Evolutionary conservation across 2,797 vertebrate species (phyloP).

Genomic region (Oreochromis grahami): DNA sequence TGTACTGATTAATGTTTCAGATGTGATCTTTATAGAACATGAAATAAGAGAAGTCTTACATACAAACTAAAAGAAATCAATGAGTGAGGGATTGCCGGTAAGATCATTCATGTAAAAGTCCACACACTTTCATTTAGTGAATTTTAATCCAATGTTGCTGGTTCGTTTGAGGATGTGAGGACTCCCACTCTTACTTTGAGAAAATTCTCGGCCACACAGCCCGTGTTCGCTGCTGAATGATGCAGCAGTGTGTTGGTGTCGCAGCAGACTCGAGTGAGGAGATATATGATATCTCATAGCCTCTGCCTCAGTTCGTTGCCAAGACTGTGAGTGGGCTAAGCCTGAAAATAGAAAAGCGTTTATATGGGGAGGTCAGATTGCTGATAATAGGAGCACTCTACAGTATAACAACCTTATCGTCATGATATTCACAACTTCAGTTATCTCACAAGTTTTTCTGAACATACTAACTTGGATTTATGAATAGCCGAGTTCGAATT

Average conservation of each 20-base stretch:
- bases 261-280: slow-evolving; percentile 35
- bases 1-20: background rate
- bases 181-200: slow-evolving; percentile 47
- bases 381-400: slow-evolving; percentile 53
- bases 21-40: background rate
- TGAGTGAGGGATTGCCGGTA: background rate
- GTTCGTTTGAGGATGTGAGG: slow-evolving; percentile 42
- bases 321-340: slow-evolving; percentile 63
- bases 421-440: background rate
- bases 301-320: slow-evolving; percentile 39
- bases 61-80: background rate
- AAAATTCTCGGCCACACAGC: slow-evolving; percentile 24
- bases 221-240: slow-evolving; percentile 19
- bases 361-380: slow-evolving; percentile 45
- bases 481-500: background rate
- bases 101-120: slow-evolving; percentile 16
- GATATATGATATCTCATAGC: slow-evolving; percentile 52
- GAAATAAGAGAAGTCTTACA: background rate
- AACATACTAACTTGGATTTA: background rate
- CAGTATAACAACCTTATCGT: slow-evolving; percentile 33
- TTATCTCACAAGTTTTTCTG: background rate
- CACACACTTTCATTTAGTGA: slow-evolving; percentile 24
- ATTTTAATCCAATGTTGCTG: slow-evolving; percentile 35
- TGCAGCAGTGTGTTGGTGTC: slow-evolving; percentile 52
- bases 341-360: slow-evolving; percentile 59